phyloP scores from a whole-genome alignment of 2,113 vertebrate genomes.

The Myanophis thanlyinensis region DNA sequence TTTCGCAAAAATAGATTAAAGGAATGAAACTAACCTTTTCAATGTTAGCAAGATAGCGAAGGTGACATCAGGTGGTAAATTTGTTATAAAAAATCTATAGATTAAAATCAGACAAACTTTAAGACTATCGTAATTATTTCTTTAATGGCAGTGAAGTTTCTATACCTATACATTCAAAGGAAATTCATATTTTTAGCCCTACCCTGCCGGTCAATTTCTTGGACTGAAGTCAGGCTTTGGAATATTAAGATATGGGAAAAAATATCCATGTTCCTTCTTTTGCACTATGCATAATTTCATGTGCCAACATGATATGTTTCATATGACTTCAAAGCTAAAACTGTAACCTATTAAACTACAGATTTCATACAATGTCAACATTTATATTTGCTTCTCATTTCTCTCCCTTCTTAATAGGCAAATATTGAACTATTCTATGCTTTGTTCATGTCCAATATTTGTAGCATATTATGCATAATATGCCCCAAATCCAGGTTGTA shows the following conservation, averaged over 20 bases:
- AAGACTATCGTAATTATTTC: neutral
- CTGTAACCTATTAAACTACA: neutral
- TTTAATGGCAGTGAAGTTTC: neutral
- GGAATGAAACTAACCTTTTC: neutral
- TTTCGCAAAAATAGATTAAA: neutral
- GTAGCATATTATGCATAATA: neutral
- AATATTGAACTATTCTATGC: neutral
- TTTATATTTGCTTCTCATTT: neutral
- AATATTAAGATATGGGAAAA: neutral
- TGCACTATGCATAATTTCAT: neutral
- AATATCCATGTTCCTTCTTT: neutral
- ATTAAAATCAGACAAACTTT: neutral
- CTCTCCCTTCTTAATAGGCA: neutral
- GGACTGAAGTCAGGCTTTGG: neutral
- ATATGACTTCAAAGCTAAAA: neutral
- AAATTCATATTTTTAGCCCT: neutral
- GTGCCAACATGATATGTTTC: neutral
- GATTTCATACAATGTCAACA: neutral
- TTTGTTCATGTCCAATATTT: neutral
- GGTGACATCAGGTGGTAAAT: neutral
- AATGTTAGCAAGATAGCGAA: neutral
- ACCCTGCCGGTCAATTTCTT: neutral
- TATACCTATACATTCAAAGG: neutral
- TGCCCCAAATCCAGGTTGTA: neutral
- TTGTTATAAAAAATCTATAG: neutral